Conservation (phyloP, 2,888 invertebrate genomes). For the Eristalinus sepulchralis region DNA sequence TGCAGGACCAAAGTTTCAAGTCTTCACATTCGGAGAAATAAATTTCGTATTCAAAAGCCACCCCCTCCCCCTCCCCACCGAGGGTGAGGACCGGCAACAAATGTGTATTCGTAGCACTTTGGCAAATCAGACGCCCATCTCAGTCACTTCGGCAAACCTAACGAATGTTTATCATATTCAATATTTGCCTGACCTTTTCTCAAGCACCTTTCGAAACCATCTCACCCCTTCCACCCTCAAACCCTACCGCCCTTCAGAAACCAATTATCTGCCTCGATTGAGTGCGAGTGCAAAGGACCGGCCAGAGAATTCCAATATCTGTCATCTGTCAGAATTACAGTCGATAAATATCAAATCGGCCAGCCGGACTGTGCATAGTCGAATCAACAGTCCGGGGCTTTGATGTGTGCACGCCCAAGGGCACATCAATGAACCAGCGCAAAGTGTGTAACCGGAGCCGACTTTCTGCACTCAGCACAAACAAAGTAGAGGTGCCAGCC, state of each 20-base stretch:
- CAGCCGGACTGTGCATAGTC: conserved; percentile 14
- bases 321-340: conserved; percentile 45
- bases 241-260: conserved; percentile 1
- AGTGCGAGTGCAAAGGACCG: neutral
- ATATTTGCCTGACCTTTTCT: neutral
- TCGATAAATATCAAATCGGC: conserved; percentile 47
- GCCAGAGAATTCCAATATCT: conserved; percentile 60
- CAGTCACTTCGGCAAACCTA: neutral
- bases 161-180: neutral
- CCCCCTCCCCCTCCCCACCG: no score
- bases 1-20: no score
- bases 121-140: neutral
- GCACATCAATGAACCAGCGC: neutral
- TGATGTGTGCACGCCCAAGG: conserved; percentile 2
- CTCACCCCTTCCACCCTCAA: neutral
- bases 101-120: neutral
- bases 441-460: neutral
- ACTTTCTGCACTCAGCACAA: conserved; percentile 13
- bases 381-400: conserved; percentile 22
- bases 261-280: conserved; percentile 44
- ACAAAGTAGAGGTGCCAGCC: neutral
- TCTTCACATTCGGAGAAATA: no score
- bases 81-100: no score
- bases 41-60: no score
- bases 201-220: neutral